Evolutionary conservation across 2,888 invertebrate species (phyloP), one percentile per base, ranked within the genome.

Genomic region (Mechanitis mazaeus): DNA sequence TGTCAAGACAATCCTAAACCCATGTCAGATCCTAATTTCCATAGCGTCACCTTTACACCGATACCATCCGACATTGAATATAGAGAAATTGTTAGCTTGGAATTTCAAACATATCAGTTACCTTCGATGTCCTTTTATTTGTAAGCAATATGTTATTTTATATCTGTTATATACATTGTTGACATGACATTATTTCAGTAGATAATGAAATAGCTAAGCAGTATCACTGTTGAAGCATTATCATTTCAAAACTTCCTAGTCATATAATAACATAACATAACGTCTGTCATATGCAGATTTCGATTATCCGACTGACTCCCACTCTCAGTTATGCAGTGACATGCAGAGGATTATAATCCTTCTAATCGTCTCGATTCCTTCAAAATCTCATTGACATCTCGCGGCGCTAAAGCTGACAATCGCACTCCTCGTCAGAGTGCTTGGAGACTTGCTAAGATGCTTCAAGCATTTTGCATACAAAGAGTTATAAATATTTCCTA

Each of bases 401-500:
- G 68, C 69, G 68, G 65, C 68, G 68, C 63, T 82, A 83, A 79
- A 80, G 84, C 81, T 73, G 78, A 83, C 72, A 81, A 76, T 85
- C 73, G 78, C 72, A 69, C 76, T 50, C 50, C 71, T 69, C 71
- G 63, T 68, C 65, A 72, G 73, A 76, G 76, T 75, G 74, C 78
- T 77, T 75, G 81, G 75, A 78, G 80, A 78, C 80, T 79, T 71
- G 61, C 71, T 72, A 77, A 79, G 83, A 84, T 81, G 82, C 80
- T 80, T 85, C 81, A 82, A 78, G 73, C 78, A 80, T 83, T 89
- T 90, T 86, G 88, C 89, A 90, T 90, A 90, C 89, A 90, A 90
- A 90, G 88, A 80, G 76, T 84, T 87, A 89, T 88, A 89, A 88
- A 89, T 87, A 87, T 87, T 84, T 80, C 83, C 80, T 81, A 81